These are phyloP conservation scores for Euzophera pinguis DNA, from an alignment of 2,888 invertebrate genomes.

Conservation along the genomic window DNA sequence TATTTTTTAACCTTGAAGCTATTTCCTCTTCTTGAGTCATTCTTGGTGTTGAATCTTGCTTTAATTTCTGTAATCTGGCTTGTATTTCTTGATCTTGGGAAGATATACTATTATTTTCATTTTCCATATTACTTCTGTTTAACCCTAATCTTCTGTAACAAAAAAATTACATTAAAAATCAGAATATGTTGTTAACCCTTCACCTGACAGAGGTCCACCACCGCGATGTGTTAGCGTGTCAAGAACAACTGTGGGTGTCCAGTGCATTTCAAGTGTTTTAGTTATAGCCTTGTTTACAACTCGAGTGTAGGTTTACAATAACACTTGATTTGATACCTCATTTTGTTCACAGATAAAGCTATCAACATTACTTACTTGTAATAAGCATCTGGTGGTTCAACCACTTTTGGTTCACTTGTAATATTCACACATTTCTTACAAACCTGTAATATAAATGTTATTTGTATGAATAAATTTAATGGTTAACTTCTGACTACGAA, in stretches of 20 bases:
- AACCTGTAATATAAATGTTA: slow-evolving; percentile 40
- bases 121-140: slow-evolving; percentile 8
- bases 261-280: no score
- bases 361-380: slow-evolving; percentile 75
- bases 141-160: slow-evolving; percentile 33
- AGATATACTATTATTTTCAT: slow-evolving; percentile 27
- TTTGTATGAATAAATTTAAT: no score
- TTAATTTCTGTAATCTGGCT: slow-evolving; percentile 84
- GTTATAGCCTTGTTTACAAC: no score
- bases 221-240: no score
- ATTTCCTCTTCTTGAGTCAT: slow-evolving; percentile 43
- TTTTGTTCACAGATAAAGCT: no score
- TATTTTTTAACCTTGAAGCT: slow-evolving; percentile 46
- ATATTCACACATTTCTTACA: slow-evolving; percentile 56
- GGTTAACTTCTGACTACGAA: no score
- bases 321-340: no score
- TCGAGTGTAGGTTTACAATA: no score
- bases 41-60: slow-evolving; percentile 56
- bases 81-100: slow-evolving; percentile 82
- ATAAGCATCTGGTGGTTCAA: slow-evolving; percentile 77
- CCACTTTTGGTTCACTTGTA: slow-evolving; percentile 27
- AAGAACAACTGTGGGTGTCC: no score
- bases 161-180: slow-evolving; percentile 19
- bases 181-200: no score
- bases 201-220: no score